These are phyloP conservation scores for Acanthosepion pharaonis DNA, from an alignment of 2,888 invertebrate species.

Conservation along the genomic window DNA sequence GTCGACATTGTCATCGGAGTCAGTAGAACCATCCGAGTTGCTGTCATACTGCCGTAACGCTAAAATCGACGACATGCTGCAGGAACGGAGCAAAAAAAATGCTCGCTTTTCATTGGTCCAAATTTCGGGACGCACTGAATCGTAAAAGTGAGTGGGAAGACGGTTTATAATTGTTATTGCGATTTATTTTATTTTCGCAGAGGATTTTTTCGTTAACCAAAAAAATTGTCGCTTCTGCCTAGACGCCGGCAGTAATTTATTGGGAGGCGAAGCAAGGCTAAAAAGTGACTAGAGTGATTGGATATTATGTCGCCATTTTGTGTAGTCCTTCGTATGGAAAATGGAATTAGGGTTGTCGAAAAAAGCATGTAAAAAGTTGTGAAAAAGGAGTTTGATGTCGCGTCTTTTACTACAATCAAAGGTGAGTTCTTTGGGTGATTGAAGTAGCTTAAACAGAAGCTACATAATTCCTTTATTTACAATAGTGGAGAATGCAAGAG, in stretches of 20 bases:
- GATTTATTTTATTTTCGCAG: slow-evolving; percentile 33
- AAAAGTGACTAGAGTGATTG: slow-evolving; percentile 34
- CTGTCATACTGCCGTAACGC: slow-evolving; percentile 84
- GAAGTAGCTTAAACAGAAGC: not conserved
- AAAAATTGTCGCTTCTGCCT: not conserved
- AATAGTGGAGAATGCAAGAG: not conserved
- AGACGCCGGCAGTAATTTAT: not conserved
- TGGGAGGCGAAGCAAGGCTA: slow-evolving; percentile 21
- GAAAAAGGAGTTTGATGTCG: slow-evolving; percentile 44
- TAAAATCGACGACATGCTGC: slow-evolving; percentile 61
- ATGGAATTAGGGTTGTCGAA: slow-evolving; percentile 35
- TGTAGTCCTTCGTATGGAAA: slow-evolving; percentile 24
- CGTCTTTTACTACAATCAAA: slow-evolving; percentile 44
- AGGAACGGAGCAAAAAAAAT: slow-evolving; percentile 40
- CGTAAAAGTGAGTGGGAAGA: slow-evolving; percentile 1
- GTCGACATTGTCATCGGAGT: slow-evolving; percentile 77
- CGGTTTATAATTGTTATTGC: slow-evolving; percentile 33
- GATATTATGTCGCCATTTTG: slow-evolving; percentile 48
- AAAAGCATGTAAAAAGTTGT: slow-evolving; percentile 45
- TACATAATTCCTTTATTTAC: not conserved
- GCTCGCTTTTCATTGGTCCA: slow-evolving; percentile 39
- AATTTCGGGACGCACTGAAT: slow-evolving; percentile 34
- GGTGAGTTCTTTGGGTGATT: slow-evolving; percentile 38
- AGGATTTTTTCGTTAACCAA: not conserved
- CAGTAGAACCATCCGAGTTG: slow-evolving; percentile 78